These are phyloP conservation scores for cat (Felis catus) DNA, from an alignment of 2,113 vertebrate species.

Conservation along the genomic window F.catus_Fca126_mat1.0 CM031416.1:124044001-124044500, in stretches of 20 bases:
- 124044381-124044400: neutral
- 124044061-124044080: conserved; percentile 27
- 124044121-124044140: conserved; percentile 24
- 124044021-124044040: conserved; percentile 34
- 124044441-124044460: neutral
- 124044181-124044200: neutral
- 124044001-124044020: conserved; percentile 60
- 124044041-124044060: neutral
- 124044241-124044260: neutral
- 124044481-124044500: neutral
- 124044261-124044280: neutral
- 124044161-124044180: neutral
- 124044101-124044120: neutral
- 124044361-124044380: neutral
- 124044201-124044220: neutral
- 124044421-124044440: neutral
- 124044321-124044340: neutral
- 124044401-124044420: neutral
- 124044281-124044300: neutral
- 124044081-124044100: conserved; percentile 53
- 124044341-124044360: neutral
- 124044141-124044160: neutral
- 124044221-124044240: neutral
- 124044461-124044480: neutral
- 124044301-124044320: neutral